Percentiles rank a stretch among this genome's conserved stretches.
Evolutionary conservation across 1,140 invertebrate genomes (phyloP).

Genomic region (Drosophila oshimai): DNA sequence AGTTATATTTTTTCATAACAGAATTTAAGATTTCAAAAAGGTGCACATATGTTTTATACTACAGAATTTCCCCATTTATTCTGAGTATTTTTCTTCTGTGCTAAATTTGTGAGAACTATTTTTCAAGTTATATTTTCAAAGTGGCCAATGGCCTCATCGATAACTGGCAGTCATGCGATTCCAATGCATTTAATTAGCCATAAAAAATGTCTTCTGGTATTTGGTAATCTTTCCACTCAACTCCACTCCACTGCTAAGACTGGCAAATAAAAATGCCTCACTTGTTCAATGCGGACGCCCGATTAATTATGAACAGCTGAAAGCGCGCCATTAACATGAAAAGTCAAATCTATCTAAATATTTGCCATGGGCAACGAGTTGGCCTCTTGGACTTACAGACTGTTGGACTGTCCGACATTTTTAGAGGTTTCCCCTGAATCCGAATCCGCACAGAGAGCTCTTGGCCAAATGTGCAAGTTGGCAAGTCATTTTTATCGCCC

Average conservation of each 20-base stretch:
- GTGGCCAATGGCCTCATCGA: conserved; percentile 30
- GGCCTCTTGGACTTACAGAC: not conserved
- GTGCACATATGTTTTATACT: too few relatives aligned
- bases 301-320: conserved; percentile 81
- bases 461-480: conserved; percentile 79
- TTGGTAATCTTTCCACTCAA: conserved; percentile 34
- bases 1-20: too few relatives aligned
- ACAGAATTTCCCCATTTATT: too few relatives aligned
- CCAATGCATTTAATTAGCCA: conserved; percentile 71
- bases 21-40: too few relatives aligned
- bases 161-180: conserved; percentile 41
- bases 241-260: conserved; percentile 1
- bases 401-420: conserved; percentile 31
- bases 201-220: conserved; percentile 70
- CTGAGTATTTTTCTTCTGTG: not conserved
- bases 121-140: not conserved
- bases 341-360: conserved; percentile 81
- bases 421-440: conserved; percentile 17
- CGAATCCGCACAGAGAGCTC: conserved; percentile 23
- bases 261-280: conserved; percentile 77
- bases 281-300: conserved; percentile 71
- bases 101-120: not conserved
- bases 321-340: conserved; percentile 80
- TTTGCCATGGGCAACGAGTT: conserved; percentile 67
- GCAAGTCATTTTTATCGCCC: conserved; percentile 80